Base-by-base conservation (phyloP, 2,797 vertebrate genomes). In the Hapalemur alaotrensis region DNA sequence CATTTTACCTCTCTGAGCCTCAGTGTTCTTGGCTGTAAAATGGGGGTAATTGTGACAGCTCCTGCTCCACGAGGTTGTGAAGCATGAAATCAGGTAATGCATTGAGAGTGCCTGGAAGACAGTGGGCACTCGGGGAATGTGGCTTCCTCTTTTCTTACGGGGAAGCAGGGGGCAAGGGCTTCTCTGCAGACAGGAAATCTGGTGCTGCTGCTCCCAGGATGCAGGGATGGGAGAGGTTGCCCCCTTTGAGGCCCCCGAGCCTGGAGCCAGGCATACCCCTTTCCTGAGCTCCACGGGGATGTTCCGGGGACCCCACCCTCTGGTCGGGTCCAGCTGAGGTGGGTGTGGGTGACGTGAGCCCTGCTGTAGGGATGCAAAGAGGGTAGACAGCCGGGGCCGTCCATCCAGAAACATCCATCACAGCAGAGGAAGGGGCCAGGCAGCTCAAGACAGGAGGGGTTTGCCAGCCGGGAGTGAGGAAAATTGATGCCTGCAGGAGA, bases 401-500 rank as follows among this genome's bases (percentile, higher is more conserved):
- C 32, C 63, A 12, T 67, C 65, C n/a, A 41, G 90, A 95, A 86
- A 59, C 88, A 92, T 84, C 95, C 75, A 50, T 93, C 95, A 78
- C 5, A 4, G 32, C 32, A 22, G 85, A 41, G 20, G 54, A 73
- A 69, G 78, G 73, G 95, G 30, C 32, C 25, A 13, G 84, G 95
- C 43, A 69, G 86, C 93, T 91, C 67, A 1, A 7, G 32, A 5
- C 82, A 75, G 95, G 93, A 96, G 91, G 93, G 65, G 85, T 25
- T 48, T 2, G 35, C 4, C 4, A 78, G 76, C 67, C 22, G 0
- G 83, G 65, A 73, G 79, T 3, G 65, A 89, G 93, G 83, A 81
- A 91, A 92, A 97, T 50, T 83, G 95, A 93, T 95, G 93, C 83
- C 89, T 32, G 81, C 38, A 23, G 61, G 57, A 93, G 94, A 97